Conservation (phyloP, 1,140 invertebrate species). For the Neodiprion lecontei region DNA sequence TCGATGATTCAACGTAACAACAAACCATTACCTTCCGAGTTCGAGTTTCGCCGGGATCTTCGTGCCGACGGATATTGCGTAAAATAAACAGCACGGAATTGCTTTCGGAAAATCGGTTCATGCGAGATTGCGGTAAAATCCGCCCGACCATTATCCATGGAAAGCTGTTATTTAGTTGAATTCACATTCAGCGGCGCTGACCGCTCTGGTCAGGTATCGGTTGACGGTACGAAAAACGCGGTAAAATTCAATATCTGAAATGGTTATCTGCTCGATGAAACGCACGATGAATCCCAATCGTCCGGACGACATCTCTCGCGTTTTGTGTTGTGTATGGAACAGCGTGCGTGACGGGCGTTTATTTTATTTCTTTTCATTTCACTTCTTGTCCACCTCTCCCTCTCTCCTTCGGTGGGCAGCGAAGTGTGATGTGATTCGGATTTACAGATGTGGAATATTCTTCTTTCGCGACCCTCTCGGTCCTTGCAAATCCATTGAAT, state of each 20-base stretch:
- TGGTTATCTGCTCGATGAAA: too few species aligned
- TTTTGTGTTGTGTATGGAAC: background rate
- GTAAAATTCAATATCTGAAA: constrained; percentile 13
- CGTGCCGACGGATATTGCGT: background rate
- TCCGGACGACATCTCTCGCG: too few species aligned
- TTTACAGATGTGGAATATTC: background rate
- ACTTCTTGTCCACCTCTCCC: background rate
- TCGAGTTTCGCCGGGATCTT: background rate
- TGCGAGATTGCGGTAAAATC: too few species aligned
- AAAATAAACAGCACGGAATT: background rate
- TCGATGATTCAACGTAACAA: too few species aligned
- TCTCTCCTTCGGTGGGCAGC: background rate
- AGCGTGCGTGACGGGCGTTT: background rate
- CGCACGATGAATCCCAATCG: too few species aligned
- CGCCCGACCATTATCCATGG: too few species aligned
- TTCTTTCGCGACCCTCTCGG: background rate
- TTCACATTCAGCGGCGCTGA: constrained; percentile 1
- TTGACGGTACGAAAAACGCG: constrained; percentile 18
- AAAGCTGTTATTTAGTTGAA: too few species aligned
- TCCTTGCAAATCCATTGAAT: background rate
- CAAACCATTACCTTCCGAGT: background rate
- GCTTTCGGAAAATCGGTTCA: too few species aligned
- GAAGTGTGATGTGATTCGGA: background rate
- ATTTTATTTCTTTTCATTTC: background rate
- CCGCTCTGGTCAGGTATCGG: constrained; percentile 22